Evolutionary conservation across 2,797 vertebrate species (phyloP).

Genomic region (Onychomys torridus): DNA sequence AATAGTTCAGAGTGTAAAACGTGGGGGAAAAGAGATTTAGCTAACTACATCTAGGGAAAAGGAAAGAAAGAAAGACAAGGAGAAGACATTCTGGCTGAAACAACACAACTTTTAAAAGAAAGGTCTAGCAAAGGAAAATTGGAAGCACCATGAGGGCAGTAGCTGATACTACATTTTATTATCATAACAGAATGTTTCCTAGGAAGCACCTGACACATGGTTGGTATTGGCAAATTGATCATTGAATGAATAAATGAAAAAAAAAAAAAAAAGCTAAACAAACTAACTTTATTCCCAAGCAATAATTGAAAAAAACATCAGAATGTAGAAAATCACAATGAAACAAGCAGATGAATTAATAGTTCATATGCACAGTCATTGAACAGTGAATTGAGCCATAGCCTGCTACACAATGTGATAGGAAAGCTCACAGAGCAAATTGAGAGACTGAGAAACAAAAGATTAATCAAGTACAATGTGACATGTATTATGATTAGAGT

Average conservation of each 20-base stretch:
- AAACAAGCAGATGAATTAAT: neutral
- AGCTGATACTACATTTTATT: neutral
- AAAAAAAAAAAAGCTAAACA: neutral
- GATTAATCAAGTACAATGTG: neutral
- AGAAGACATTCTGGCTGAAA: conserved; percentile 23
- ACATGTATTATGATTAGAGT: neutral
- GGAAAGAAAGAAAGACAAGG: neutral
- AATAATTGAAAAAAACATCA: neutral
- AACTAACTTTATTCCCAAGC: conserved; percentile 2
- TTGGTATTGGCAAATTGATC: neutral
- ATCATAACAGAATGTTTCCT: neutral
- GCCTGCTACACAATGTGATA: neutral
- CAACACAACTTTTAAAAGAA: neutral
- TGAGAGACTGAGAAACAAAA: neutral
- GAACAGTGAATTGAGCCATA: neutral
- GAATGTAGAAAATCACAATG: neutral
- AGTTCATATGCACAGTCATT: neutral
- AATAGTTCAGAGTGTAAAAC: conserved; percentile 5
- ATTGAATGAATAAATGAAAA: conserved; percentile 18
- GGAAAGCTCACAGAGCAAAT: neutral
- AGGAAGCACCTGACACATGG: neutral
- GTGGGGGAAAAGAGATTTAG: neutral
- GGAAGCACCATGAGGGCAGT: neutral
- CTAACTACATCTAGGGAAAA: neutral
- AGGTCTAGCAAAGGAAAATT: neutral